Evolutionary conservation across 2,888 invertebrate genomes (phyloP).

Genomic region (Galeruca laticollis): DNA sequence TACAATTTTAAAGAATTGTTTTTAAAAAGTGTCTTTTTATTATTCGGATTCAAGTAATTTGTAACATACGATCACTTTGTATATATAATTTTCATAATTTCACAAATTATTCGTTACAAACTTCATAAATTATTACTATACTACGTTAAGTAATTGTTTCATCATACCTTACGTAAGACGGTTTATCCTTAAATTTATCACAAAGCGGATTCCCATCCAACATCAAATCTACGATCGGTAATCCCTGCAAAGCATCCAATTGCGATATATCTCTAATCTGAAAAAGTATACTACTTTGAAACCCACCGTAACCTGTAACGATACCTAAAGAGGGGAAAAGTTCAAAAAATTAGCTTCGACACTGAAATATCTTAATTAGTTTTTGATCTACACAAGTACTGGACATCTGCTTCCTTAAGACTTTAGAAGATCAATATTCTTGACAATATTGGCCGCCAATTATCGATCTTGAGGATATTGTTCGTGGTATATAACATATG

Average conservation of each 20-base stretch:
- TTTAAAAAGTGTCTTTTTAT: not conserved
- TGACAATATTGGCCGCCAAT: too few relatives aligned
- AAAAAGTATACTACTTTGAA: slow-evolving; percentile 50
- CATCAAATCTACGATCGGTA: slow-evolving; percentile 81
- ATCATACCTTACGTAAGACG: slow-evolving; percentile 85
- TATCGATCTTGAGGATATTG: too few relatives aligned
- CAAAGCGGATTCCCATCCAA: slow-evolving; percentile 86
- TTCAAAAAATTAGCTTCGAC: too few relatives aligned
- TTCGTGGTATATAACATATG: too few relatives aligned
- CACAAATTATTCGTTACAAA: not conserved
- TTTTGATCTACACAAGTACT: too few relatives aligned
- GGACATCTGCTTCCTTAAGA: too few relatives aligned
- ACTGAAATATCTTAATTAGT: too few relatives aligned
- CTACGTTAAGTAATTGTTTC: slow-evolving; percentile 37
- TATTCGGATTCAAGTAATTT: not conserved
- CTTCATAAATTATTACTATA: not conserved
- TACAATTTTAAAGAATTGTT: not conserved
- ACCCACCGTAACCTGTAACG: not conserved
- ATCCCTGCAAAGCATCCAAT: slow-evolving; percentile 76
- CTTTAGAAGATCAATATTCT: too few relatives aligned
- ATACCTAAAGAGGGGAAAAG: too few relatives aligned
- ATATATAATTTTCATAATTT: not conserved
- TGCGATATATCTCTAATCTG: slow-evolving; percentile 77
- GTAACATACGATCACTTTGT: not conserved
- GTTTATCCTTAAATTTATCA: slow-evolving; percentile 81